Conservation (phyloP, 2,113 vertebrate genomes). For the Cheilinus undulatus region DNA sequence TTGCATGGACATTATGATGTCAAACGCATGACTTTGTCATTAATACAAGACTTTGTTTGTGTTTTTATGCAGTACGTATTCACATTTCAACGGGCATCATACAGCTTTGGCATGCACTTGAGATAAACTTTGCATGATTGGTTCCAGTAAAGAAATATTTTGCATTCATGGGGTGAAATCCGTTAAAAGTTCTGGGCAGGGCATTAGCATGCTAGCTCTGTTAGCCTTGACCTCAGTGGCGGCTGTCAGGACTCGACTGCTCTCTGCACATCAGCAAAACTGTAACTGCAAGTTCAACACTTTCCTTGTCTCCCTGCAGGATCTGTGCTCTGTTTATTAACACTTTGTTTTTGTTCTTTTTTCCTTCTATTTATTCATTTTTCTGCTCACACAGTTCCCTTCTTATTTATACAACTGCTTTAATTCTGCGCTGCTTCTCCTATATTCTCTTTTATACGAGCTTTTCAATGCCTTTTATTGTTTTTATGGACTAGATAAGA, state of each 20-base stretch:
- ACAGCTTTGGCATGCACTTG: too few species aligned
- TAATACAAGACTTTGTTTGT: too few species aligned
- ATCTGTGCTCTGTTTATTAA: constrained; percentile 12
- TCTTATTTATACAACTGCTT: not conserved
- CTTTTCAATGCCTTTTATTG: not conserved
- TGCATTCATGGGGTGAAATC: too few species aligned
- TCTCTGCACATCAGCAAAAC: constrained; percentile 15
- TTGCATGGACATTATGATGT: too few species aligned
- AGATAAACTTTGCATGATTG: too few species aligned
- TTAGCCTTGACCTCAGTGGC: not conserved
- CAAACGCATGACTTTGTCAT: too few species aligned
- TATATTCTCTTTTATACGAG: not conserved
- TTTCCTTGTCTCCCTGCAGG: not conserved
- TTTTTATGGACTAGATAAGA: not conserved
- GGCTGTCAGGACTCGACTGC: constrained; percentile 1
- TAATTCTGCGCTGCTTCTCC: not conserved
- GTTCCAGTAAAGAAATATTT: too few species aligned
- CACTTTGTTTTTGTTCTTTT: constrained; percentile 3
- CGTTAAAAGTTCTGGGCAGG: too few species aligned
- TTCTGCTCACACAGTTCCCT: not conserved
- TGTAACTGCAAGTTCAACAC: constrained; percentile 18
- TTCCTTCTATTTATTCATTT: not conserved
- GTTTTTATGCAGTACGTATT: too few species aligned
- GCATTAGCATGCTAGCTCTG: not conserved
- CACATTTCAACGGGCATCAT: too few species aligned